Base-by-base conservation (phyloP, 2,113 vertebrate species). In the Actinemys pallida region DNA sequence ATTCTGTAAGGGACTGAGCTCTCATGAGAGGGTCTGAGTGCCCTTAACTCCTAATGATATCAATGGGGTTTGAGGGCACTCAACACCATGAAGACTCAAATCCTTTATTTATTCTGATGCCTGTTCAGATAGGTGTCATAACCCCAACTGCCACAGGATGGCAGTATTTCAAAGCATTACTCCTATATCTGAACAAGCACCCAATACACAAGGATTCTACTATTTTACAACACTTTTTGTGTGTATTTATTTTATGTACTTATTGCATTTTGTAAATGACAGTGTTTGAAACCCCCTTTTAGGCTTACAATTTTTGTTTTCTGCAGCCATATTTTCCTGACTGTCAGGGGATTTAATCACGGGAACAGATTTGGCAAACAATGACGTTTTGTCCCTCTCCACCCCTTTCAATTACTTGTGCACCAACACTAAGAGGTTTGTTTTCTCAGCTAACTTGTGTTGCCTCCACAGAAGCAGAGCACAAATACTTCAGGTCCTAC, bases 321-420 rank as follows among this genome's bases (percentile, higher is more conserved):
- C 52, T 19, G 5, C 0, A 1, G 4, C 1, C 69, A 0, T 39
- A 1, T 39, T 52, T 25, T 49, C 7, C 10, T 20, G 49, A n/a
- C 52, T 22, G 50, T 52, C 50, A 52, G 50, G 14, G 16, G 50
- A 52, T 14, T 52, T 52, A 17, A 52, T 14, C 50, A 16, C 2
- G 50, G 50, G 16, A 52, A 52, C 14, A 14, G 25, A 72, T 80
- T 29, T 56, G 62, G 25, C 2, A 25, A 17, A 7, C 2, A n/a
- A n/a, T 29, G 17, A 17, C 62, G 5, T 24, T 76, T 69, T 69
- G 62, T 35, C 35, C 16, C 35, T 8, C 29, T 14, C 35, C 10
- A 10, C 19, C 42, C 39, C 22, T 11, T 84, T 81, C 83, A 88
- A 39, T 3, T 4, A 5, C 25, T 62, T 35, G 14, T 10, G 20